Evolutionary conservation across 2,888 invertebrate genomes (phyloP).

Genomic region (Ichneumoninae sp.): DNA sequence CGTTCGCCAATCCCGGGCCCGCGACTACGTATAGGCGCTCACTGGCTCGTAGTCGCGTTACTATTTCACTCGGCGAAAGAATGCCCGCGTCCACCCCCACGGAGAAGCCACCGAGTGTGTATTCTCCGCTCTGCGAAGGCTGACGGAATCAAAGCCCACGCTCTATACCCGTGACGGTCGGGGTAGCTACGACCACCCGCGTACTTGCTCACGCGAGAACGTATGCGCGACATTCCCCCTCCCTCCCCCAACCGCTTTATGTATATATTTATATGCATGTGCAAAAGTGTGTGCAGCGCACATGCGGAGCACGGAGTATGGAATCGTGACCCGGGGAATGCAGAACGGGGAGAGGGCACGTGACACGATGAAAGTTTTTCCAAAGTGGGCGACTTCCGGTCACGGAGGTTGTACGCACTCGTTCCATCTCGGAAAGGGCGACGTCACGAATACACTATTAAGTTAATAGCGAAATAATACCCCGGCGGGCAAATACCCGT

Average conservation of each 20-base stretch:
- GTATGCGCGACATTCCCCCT: background rate
- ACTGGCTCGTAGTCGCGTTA: constrained; percentile 22
- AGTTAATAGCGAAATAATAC: constrained; percentile 18
- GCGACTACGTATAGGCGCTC: background rate
- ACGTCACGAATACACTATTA: constrained; percentile 8
- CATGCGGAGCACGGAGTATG: background rate
- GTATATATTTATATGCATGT: background rate
- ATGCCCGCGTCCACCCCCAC: background rate
- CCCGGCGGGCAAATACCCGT: background rate
- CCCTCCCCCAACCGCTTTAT: too few species aligned
- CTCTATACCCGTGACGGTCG: constrained; percentile 2
- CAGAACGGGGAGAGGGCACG: constrained; percentile 46
- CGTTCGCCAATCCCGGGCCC: constrained; percentile 45
- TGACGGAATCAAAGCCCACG: constrained; percentile 43
- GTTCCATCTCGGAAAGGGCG: background rate
- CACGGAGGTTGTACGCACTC: constrained; percentile 60
- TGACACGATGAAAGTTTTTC: constrained; percentile 53
- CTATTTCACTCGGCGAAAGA: constrained; percentile 27
- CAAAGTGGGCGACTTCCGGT: constrained; percentile 58
- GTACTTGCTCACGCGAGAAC: constrained; percentile 23
- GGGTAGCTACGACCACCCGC: background rate
- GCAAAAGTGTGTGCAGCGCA: background rate
- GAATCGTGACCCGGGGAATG: constrained; percentile 44
- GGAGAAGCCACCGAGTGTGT: constrained; percentile 22
- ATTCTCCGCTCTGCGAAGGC: constrained; percentile 8